Conservation (phyloP, 37 sponge, comb jelly and placozoan species). For the Theonella swinhoei region DNA sequence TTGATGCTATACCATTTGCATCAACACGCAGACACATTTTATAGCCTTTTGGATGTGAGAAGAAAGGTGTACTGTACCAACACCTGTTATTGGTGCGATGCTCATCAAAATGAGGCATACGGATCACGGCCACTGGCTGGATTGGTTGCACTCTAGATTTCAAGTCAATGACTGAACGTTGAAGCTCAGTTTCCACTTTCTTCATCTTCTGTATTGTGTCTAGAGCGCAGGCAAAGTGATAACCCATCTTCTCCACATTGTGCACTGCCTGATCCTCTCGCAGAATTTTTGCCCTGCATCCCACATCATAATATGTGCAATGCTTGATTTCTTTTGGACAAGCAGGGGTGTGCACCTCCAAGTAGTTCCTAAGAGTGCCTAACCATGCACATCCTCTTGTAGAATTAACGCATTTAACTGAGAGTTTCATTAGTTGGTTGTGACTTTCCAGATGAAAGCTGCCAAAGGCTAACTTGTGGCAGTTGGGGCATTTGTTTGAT, state of each 20-base stretch:
- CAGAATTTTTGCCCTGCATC: not conserved
- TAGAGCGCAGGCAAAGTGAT: not conserved
- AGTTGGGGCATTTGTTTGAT: constrained; percentile 6
- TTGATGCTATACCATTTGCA: not conserved
- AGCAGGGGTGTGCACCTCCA: not conserved
- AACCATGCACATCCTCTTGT: not conserved
- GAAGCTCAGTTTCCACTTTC: not conserved
- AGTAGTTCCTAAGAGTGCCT: not conserved
- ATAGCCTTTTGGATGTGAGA: constrained; percentile 10
- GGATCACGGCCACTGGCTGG: not conserved
- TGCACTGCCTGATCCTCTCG: not conserved
- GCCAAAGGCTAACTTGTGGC: not conserved
- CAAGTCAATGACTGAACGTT: not conserved
- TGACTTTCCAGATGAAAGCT: not conserved
- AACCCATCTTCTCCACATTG: not conserved
- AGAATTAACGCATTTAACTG: not conserved
- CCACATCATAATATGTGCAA: not conserved
- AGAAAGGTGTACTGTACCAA: not conserved
- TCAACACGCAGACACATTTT: constrained; percentile 10
- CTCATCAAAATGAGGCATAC: not conserved
- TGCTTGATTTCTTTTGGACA: not conserved
- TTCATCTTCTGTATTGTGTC: not conserved
- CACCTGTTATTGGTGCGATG: not conserved
- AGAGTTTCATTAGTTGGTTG: not conserved
- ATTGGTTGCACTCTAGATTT: not conserved